Evolutionary conservation across 2,113 vertebrate species (phyloP).

Genomic region (Octodon degus): DNA sequence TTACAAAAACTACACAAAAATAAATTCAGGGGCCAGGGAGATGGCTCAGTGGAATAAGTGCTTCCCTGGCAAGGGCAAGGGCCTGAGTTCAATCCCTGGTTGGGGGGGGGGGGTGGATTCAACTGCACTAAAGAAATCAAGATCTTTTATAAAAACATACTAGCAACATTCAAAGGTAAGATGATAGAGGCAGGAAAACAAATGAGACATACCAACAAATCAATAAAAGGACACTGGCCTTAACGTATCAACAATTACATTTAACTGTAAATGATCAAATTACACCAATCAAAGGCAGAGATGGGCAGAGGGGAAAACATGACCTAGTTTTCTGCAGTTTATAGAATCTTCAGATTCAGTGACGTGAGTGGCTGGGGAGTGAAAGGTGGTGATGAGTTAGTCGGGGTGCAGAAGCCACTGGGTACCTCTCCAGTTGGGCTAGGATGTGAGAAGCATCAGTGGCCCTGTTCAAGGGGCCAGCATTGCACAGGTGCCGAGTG

Average conservation of each 20-base stretch:
- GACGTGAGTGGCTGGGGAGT: background rate
- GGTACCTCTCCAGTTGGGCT: background rate
- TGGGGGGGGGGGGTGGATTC: accelerated
- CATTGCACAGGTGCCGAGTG: too few species aligned
- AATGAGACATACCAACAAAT: background rate
- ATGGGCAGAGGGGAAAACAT: background rate
- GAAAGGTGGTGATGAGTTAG: background rate
- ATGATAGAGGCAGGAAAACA: background rate
- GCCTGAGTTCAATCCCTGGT: too few species aligned
- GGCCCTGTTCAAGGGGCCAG: too few species aligned
- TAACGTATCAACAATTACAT: background rate
- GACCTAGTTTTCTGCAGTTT: background rate
- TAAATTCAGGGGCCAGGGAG: too few species aligned
- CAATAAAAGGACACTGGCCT: too few species aligned
- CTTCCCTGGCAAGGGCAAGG: too few species aligned
- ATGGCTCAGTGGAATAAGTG: too few species aligned
- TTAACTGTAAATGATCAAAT: background rate
- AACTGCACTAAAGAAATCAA: background rate
- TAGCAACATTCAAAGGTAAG: background rate
- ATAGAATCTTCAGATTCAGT: background rate
- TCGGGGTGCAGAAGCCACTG: background rate
- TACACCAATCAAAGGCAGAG: background rate
- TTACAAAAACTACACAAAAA: background rate
- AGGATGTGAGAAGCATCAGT: background rate
- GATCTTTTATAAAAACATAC: background rate